phyloP scores from a whole-genome alignment of 2,888 invertebrate species.

The Dryobotodes eremita region DNA sequence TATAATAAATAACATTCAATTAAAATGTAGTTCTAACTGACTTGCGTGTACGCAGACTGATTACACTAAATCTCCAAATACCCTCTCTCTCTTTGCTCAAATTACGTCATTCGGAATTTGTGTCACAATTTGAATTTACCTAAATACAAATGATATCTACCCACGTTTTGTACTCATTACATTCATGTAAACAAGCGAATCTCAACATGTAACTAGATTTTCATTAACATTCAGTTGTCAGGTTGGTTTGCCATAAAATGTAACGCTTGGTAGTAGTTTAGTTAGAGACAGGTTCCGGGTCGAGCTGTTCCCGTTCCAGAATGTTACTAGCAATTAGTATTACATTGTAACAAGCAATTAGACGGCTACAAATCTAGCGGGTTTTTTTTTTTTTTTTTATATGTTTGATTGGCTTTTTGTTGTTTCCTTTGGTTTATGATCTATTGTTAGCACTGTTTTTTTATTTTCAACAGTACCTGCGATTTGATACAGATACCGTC shows the following conservation, averaged over 20 bases:
- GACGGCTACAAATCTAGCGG: slow-evolving; percentile 11
- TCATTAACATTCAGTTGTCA: slow-evolving; percentile 46
- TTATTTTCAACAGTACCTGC: too few species aligned
- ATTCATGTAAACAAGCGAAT: slow-evolving; percentile 21
- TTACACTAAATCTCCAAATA: slow-evolving; percentile 8
- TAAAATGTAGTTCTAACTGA: background rate
- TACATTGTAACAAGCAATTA: slow-evolving; percentile 44
- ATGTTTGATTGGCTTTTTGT: too few species aligned
- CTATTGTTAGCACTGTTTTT: too few species aligned
- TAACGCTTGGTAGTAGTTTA: slow-evolving; percentile 25
- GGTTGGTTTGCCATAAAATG: slow-evolving; percentile 35
- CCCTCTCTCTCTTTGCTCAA: slow-evolving; percentile 1
- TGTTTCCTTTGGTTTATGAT: too few species aligned
- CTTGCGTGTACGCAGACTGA: background rate
- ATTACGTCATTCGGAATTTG: slow-evolving; percentile 24
- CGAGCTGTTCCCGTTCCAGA: slow-evolving; percentile 34
- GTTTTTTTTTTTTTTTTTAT: background rate
- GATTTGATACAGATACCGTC: too few species aligned
- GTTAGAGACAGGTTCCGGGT: slow-evolving; percentile 43
- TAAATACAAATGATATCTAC: slow-evolving; percentile 15
- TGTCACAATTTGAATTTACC: slow-evolving; percentile 31
- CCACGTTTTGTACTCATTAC: slow-evolving; percentile 18
- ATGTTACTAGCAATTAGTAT: slow-evolving; percentile 43
- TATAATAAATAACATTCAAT: slow-evolving; percentile 21
- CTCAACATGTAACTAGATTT: slow-evolving; percentile 40